A percentile compares a stretch with the other conserved stretches of the same genome.
Conservation (phyloP, 2,797 vertebrate species). For the Falco peregrinus region DNA sequence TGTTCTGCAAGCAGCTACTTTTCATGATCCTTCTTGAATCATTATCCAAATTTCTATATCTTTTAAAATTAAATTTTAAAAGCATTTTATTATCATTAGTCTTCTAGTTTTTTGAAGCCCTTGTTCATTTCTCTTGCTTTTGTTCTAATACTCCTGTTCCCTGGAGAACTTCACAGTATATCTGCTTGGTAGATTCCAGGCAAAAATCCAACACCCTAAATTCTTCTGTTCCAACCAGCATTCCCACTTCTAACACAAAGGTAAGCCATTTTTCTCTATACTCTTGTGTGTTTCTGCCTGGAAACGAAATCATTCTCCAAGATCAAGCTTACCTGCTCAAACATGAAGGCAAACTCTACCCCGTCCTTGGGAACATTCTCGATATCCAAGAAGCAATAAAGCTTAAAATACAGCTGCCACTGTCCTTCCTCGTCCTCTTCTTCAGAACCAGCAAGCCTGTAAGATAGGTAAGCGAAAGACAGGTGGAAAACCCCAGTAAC, state of each 20-base stretch:
- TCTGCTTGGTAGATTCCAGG: background rate
- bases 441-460: constrained; percentile 84
- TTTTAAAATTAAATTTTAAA: background rate
- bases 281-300: background rate
- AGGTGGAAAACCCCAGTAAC: background rate
- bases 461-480: background rate
- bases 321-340: constrained; percentile 85
- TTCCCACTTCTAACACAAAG: background rate
- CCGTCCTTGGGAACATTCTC: constrained; percentile 92
- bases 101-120: background rate
- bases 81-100: background rate
- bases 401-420: constrained; percentile 94
- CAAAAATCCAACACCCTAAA: background rate
- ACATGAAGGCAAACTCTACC: constrained; percentile 96
- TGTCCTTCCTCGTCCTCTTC: constrained; percentile 83
- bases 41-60: background rate
- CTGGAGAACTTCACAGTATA: background rate
- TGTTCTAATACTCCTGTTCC: background rate
- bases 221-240: background rate
- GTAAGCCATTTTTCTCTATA: background rate
- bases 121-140: background rate
- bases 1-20: background rate
- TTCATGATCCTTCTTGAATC: background rate
- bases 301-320: background rate
- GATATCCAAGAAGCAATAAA: constrained; percentile 94